Base-by-base conservation (phyloP, 2,113 vertebrate species). In the Eptesicus fuscus region DNA sequence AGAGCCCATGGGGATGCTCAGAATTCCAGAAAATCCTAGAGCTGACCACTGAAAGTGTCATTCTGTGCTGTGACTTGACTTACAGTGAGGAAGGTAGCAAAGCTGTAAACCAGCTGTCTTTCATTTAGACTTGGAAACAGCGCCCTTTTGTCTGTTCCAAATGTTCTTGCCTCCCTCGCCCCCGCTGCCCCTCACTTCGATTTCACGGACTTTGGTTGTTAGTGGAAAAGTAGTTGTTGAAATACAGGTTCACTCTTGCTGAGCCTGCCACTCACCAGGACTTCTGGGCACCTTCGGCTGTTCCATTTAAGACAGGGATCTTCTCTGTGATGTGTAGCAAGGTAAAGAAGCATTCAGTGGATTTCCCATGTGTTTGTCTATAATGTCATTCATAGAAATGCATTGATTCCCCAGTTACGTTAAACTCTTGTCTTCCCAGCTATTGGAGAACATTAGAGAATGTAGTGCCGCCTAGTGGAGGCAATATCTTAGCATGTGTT, bases 91-190 rank as follows among this genome's bases (percentile, higher is more conserved):
- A 94, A 96, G 93, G 94, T 93, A 96, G 95, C 83, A 82, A 96
- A 98, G 97, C 96, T 98, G 97, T 97, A 97, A 98, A 96, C 87
- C 98, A 98, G 98, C 98, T 99, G 98, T 97, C 93, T 97, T 98
- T 98, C 96, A 98, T 98, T 98, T 98, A 71, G 53, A 70, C 93
- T 96, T 93, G 94, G 93, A 96, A 98, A 98, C 97, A 98, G 98
- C 98, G 95, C 35, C 71, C 95, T 97, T 98, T 98, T 99, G 98
- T 99, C 97, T 98, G 73, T 47, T 97, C 96, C 93, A 96, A 87
- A 90, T 88, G 59, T 93, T 96, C 92, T 96, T 95, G 96, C 35
- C 71, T 92, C 86, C 88, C 74, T 74, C 69, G 90, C 83, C 87
- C 74, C 74, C 87, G 93, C 88, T 67, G 95, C 77, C 83, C 87